These are phyloP conservation scores for Bombus impatiens DNA, from an alignment of 1,140 invertebrate species.

Conservation along the genomic window DNA sequence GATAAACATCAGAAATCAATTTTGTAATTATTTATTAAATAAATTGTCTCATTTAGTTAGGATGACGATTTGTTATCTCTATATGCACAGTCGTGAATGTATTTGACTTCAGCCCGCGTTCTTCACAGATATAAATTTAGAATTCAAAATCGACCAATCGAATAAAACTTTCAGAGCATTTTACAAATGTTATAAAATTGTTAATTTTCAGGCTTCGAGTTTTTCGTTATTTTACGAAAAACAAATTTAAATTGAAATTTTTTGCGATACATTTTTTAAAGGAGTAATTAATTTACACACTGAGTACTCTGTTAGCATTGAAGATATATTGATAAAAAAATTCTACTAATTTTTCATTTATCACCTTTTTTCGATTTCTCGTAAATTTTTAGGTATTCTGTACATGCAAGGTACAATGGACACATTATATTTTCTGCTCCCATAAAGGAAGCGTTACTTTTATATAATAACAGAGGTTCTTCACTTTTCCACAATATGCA, in stretches of 20 bases:
- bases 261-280: too few species aligned
- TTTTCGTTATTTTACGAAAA: too few species aligned
- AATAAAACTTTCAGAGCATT: background rate
- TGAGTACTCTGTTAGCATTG: too few species aligned
- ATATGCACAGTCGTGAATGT: background rate
- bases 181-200: background rate
- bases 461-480: background rate
- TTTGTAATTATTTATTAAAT: background rate
- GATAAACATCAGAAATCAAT: background rate
- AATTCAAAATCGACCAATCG: background rate
- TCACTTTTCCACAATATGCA: background rate
- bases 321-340: background rate
- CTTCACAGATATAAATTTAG: background rate
- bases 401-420: background rate
- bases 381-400: background rate
- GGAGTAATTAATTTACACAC: too few species aligned
- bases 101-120: background rate
- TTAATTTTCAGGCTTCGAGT: too few species aligned
- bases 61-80: background rate
- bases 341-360: background rate
- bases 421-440: background rate
- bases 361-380: background rate
- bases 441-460: background rate
- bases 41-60: too few species aligned
- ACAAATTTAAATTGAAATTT: too few species aligned